phyloP scores from a whole-genome alignment of 2,888 invertebrate genomes.

The Pseudococcus longispinus region DNA sequence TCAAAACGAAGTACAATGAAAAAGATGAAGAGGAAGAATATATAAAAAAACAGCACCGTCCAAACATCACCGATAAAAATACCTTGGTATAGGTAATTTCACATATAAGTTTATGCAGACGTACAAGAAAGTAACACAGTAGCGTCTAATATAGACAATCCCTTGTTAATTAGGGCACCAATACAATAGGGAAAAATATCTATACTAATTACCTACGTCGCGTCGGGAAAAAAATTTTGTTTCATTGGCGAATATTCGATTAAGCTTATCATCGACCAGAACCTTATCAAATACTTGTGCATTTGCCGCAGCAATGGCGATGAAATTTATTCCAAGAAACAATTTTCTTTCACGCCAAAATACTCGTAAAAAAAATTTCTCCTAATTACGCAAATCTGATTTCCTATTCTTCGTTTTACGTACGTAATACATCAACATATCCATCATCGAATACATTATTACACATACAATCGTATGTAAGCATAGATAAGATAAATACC shows the following conservation, averaged over 20 bases:
- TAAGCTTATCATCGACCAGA: not conserved
- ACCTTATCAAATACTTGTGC: not conserved
- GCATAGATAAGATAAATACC: conserved; percentile 5
- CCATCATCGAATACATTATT: no score
- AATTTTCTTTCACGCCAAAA: not conserved
- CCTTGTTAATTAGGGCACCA: not conserved
- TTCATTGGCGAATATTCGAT: not conserved
- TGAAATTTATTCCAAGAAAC: not conserved
- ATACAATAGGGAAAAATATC: not conserved
- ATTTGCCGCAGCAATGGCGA: not conserved
- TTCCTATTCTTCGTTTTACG: not conserved
- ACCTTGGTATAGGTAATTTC: no score
- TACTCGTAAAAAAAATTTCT: not conserved
- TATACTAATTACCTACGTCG: not conserved
- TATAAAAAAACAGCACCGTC: no score
- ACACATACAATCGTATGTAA: not conserved
- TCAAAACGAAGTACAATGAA: no score
- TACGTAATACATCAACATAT: not conserved
- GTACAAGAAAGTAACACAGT: no score
- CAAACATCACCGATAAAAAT: no score
- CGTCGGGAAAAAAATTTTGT: not conserved
- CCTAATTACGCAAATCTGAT: not conserved
- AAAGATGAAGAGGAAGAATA: no score
- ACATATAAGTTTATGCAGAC: no score
- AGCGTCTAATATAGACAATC: not conserved